Evolutionary conservation across 2,797 vertebrate species (phyloP).

Genomic region (Myotis daubentonii): DNA sequence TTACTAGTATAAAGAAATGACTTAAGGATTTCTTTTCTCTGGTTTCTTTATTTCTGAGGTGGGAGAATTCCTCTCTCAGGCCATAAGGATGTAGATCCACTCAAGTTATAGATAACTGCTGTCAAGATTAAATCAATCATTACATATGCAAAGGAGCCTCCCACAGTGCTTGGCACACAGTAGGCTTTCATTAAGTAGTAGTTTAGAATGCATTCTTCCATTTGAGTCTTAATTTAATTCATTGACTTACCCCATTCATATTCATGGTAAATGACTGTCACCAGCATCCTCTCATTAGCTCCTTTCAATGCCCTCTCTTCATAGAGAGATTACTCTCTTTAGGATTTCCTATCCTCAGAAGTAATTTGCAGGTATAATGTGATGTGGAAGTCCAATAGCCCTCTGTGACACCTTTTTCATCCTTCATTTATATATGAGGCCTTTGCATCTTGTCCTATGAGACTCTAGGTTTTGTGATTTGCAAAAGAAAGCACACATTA

Average conservation of each 20-base stretch:
- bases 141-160: background rate
- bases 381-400: background rate
- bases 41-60: constrained; percentile 14
- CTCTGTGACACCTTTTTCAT: background rate
- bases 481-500: background rate
- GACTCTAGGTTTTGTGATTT: background rate
- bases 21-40: background rate
- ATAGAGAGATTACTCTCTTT: background rate
- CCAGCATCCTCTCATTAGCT: background rate
- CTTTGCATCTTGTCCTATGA: background rate
- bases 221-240: background rate
- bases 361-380: background rate
- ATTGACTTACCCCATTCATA: background rate
- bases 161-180: background rate
- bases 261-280: background rate
- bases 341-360: background rate
- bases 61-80: background rate
- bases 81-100: background rate
- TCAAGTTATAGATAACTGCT: background rate
- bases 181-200: background rate
- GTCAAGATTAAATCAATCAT: background rate
- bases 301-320: background rate
- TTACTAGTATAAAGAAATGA: background rate
- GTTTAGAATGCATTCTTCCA: background rate
- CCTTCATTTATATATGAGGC: background rate